These are phyloP conservation scores for Nesospiza acunhae DNA, from an alignment of 2,113 vertebrate species.

Conservation along the genomic window DNA sequence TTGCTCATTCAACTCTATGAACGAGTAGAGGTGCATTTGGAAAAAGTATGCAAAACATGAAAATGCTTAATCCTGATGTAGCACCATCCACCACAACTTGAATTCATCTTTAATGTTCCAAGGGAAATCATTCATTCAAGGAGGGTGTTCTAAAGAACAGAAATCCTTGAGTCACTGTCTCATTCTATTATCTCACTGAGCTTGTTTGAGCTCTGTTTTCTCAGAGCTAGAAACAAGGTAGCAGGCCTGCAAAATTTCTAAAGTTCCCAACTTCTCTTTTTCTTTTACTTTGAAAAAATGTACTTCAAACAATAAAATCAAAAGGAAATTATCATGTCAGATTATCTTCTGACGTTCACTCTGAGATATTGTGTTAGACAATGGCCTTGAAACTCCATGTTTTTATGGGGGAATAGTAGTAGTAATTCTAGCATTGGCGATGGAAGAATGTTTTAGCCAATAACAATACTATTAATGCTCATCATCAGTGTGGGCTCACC, in stretches of 20 bases:
- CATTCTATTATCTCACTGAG: conserved; percentile 4
- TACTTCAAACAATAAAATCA: conserved; percentile 62
- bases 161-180: neutral
- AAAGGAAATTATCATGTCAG: neutral
- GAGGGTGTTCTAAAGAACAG: neutral
- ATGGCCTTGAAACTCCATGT: conserved; percentile 30
- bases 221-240: conserved; percentile 40
- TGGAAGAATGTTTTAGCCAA: conserved; percentile 52
- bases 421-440: neutral
- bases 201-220: neutral
- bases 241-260: neutral
- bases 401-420: conserved; percentile 50
- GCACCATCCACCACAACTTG: neutral
- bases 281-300: conserved; percentile 38
- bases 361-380: conserved; percentile 54
- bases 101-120: neutral
- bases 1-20: neutral
- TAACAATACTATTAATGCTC: conserved; percentile 39
- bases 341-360: conserved; percentile 12
- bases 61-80: neutral
- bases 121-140: neutral
- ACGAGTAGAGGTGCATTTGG: neutral
- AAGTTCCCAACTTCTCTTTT: conserved; percentile 37
- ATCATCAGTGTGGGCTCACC: neutral
- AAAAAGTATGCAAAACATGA: neutral